Conservation (phyloP, 2,888 invertebrate species). For the Teleogryllus oceanicus region DNA sequence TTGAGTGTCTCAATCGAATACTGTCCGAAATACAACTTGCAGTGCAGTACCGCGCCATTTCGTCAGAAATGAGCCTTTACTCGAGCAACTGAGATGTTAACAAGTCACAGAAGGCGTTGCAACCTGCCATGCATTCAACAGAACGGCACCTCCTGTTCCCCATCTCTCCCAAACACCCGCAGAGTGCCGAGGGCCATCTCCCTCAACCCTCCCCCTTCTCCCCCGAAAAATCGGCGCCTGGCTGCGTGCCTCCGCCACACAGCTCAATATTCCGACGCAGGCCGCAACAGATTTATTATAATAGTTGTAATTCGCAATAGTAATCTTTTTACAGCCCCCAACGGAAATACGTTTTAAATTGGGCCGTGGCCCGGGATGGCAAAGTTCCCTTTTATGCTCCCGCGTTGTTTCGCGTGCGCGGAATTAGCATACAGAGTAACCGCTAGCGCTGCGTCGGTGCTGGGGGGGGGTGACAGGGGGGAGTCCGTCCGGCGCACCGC, state of each 20-base stretch:
- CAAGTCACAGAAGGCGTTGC: too few species aligned
- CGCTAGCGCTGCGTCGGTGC: neutral
- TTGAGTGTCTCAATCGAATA: too few species aligned
- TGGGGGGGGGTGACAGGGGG: neutral
- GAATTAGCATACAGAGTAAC: slow-evolving; percentile 7
- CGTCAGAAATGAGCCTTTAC: too few species aligned
- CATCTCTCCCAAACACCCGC: neutral
- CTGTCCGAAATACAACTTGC: too few species aligned
- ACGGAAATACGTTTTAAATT: slow-evolving; percentile 6
- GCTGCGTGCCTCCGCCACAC: neutral
- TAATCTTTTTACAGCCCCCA: slow-evolving; percentile 18
- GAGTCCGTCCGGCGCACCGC: neutral
- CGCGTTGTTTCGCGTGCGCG: neutral
- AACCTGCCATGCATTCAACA: too few species aligned
- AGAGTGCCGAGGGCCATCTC: too few species aligned
- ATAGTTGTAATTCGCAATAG: slow-evolving; percentile 4
- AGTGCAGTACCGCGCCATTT: too few species aligned
- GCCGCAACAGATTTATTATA: slow-evolving; percentile 6
- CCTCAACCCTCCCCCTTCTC: too few species aligned
- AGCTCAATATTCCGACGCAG: neutral
- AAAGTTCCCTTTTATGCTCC: neutral
- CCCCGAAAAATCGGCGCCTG: neutral
- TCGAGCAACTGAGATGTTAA: too few species aligned
- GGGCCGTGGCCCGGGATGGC: neutral
- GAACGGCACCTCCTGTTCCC: neutral